Conservation (phyloP, 2,888 invertebrate species). For the Oasisia sp. region DNA sequence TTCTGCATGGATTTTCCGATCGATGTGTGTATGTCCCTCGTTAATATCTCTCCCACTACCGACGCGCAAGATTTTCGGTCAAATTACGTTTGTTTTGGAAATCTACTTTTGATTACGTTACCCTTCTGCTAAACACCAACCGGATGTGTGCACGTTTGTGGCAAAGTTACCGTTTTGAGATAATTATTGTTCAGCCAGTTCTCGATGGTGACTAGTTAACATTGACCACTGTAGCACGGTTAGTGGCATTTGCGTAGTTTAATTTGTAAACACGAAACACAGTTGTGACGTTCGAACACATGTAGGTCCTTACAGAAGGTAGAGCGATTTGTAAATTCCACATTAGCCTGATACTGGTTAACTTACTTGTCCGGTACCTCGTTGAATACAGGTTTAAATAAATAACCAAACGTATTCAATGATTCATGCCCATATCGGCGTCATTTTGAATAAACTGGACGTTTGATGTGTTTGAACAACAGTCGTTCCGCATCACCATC, state of each 20-base stretch:
- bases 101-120: neutral
- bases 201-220: neutral
- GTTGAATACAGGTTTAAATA: neutral
- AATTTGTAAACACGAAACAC: neutral
- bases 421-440: neutral
- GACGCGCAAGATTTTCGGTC: neutral
- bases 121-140: neutral
- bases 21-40: neutral
- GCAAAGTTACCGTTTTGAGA: neutral
- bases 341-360: neutral
- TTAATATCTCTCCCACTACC: neutral
- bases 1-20: constrained; percentile 13
- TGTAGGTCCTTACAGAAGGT: neutral
- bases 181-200: neutral
- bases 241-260: neutral
- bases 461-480: neutral
- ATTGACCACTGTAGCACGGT: neutral
- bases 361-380: neutral
- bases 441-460: neutral
- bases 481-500: neutral
- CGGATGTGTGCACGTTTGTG: neutral
- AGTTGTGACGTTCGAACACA: neutral
- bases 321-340: neutral
- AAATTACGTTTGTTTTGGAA: neutral
- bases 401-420: neutral